A percentile compares a stretch with the other conserved stretches of the same genome.
phyloP scores from a whole-genome alignment of 2,888 invertebrate species.

The Empis livida region DNA sequence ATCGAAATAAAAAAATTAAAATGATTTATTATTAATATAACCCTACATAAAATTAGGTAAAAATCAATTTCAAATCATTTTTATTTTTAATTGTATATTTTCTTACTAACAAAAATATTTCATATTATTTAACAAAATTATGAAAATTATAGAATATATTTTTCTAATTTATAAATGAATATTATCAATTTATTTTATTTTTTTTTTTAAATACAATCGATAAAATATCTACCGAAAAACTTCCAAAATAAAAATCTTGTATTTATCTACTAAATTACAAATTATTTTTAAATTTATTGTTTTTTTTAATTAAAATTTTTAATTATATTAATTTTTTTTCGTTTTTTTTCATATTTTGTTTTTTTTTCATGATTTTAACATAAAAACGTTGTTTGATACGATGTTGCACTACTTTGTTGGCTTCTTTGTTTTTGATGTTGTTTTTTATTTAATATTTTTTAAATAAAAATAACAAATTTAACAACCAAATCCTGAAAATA shows the following conservation, averaged over 20 bases:
- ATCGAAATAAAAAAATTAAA: no score
- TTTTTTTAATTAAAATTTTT: not conserved
- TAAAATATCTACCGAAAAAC: slow-evolving; percentile 16
- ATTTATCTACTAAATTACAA: not conserved
- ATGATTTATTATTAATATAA: no score
- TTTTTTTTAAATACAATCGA: slow-evolving; percentile 2
- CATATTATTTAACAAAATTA: slow-evolving; percentile 3
- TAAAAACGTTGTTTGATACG: no score
- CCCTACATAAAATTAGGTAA: no score
- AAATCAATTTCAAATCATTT: no score
- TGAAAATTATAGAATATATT: slow-evolving; percentile 1
- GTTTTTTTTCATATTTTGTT: no score
- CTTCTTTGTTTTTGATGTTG: slow-evolving; percentile 9
- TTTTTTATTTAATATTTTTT: not conserved
- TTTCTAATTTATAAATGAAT: not conserved
- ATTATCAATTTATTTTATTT: not conserved
- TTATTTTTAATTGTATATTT: no score
- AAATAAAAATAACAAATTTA: no score
- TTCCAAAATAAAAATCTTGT: not conserved
- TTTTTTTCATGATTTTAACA: no score
- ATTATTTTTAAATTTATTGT: not conserved
- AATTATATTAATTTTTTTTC: not conserved
- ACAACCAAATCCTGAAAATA: not conserved
- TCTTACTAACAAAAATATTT: no score
- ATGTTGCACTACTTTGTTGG: not conserved